Percentiles rank a stretch among this genome's conserved stretches.
Conservation (phyloP, 2,888 invertebrate species). For the Saturnia japonica region DNA sequence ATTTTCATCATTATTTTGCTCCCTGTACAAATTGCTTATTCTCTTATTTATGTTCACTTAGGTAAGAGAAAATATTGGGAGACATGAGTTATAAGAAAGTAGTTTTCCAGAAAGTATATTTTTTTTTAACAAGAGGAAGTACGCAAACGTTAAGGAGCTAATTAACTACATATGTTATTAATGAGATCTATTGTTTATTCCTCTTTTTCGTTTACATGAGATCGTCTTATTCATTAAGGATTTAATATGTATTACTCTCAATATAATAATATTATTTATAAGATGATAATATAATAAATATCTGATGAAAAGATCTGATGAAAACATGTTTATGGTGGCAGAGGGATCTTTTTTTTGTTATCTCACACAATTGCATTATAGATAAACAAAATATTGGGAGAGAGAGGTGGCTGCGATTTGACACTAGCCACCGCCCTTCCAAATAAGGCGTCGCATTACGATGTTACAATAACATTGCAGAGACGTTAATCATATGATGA, state of each 20-base stretch:
- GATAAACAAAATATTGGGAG: too few species aligned
- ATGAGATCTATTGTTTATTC: neutral
- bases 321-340: too few species aligned
- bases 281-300: neutral
- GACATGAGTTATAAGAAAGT: neutral
- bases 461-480: too few species aligned
- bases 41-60: neutral
- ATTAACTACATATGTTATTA: neutral
- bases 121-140: neutral
- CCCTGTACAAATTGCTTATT: conserved; percentile 13
- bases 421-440: too few species aligned
- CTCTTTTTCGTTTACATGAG: neutral
- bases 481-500: too few species aligned
- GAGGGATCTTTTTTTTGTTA: too few species aligned
- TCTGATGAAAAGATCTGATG: neutral
- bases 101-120: neutral
- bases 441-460: too few species aligned
- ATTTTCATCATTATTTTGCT: conserved; percentile 16
- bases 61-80: conserved; percentile 5
- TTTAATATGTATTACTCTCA: neutral
- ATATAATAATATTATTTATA: neutral
- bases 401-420: too few species aligned
- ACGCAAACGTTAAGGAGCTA: neutral
- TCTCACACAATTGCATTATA: too few species aligned
- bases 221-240: neutral